These are phyloP conservation scores for Calephelis nemesis DNA, from an alignment of 1,140 invertebrate genomes.

Conservation along the genomic window DNA sequence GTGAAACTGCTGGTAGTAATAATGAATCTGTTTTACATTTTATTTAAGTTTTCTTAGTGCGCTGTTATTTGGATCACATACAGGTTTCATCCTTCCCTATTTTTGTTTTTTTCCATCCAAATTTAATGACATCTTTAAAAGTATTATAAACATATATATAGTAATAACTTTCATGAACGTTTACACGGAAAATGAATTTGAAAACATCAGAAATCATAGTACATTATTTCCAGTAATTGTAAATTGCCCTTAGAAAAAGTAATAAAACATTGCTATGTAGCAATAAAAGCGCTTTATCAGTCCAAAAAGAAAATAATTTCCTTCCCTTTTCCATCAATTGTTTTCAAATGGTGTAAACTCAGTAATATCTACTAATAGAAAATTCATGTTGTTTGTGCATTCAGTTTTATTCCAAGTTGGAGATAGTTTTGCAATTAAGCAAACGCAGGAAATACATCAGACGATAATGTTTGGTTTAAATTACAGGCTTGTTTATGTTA, in stretches of 20 bases:
- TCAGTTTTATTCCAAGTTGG: slow-evolving; percentile 19
- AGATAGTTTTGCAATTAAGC: slow-evolving; percentile 48
- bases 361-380: slow-evolving; percentile 17
- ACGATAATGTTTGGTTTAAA: slow-evolving; percentile 13
- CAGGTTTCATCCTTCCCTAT: too few species aligned
- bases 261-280: not conserved
- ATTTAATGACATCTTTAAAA: too few species aligned
- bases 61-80: too few species aligned
- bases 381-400: slow-evolving; percentile 14
- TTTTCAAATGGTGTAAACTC: slow-evolving; percentile 7
- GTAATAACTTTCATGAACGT: too few species aligned
- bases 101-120: too few species aligned
- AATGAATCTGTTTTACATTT: too few species aligned
- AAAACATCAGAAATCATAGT: too few species aligned
- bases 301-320: not conserved
- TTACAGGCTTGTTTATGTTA: slow-evolving; percentile 9
- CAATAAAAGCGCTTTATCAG: not conserved
- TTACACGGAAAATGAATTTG: too few species aligned
- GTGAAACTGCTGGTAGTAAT: too few species aligned
- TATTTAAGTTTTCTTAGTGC: too few species aligned
- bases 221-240: not conserved
- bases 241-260: too few species aligned
- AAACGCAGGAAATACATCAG: slow-evolving; percentile 31
- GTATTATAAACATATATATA: too few species aligned
- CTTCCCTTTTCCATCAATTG: slow-evolving; percentile 1